phyloP scores from a whole-genome alignment of 2,888 invertebrate genomes.

The Salticus scenicus region DNA sequence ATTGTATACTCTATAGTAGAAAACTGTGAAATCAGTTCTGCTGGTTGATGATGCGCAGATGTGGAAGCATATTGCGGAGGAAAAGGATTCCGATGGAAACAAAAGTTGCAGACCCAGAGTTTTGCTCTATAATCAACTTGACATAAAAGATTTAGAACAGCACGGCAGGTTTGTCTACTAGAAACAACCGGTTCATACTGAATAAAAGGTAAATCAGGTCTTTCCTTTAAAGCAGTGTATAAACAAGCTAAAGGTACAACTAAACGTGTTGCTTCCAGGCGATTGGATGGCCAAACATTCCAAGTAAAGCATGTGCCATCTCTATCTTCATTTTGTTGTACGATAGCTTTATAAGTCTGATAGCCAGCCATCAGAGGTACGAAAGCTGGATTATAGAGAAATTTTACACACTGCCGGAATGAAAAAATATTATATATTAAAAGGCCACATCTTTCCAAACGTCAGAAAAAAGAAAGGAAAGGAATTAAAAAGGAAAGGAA shows the following conservation, averaged over 20 bases:
- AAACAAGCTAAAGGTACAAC: conserved; percentile 96
- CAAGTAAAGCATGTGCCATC: conserved; percentile 98
- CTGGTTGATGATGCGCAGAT: conserved; percentile 97
- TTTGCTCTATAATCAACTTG: conserved; percentile 98
- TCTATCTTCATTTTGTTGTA: conserved; percentile 96
- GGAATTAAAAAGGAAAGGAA: no score
- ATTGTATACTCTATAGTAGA: conserved; percentile 70
- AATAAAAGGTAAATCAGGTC: conserved; percentile 92
- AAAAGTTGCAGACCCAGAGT: conserved; percentile 99
- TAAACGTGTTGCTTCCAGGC: conserved; percentile 94
- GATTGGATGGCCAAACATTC: conserved; percentile 99
- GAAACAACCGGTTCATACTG: conserved; percentile 99
- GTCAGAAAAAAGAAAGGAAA: no score
- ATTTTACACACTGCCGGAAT: no score
- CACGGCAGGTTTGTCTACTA: conserved; percentile 92
- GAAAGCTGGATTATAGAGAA: no score
- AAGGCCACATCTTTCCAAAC: no score
- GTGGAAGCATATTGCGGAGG: conserved; percentile 99
- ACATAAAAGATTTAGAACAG: conserved; percentile 93
- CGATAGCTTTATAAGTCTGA: conserved; percentile 90
- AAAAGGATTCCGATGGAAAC: conserved; percentile 98
- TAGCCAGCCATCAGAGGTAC: conserved; percentile 39
- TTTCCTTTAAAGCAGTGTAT: conserved; percentile 97
- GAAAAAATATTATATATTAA: no score
- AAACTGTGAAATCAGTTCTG: conserved; percentile 82